Base-by-base conservation (phyloP, 2,888 invertebrate genomes). In the Coenonympha glycerion region DNA sequence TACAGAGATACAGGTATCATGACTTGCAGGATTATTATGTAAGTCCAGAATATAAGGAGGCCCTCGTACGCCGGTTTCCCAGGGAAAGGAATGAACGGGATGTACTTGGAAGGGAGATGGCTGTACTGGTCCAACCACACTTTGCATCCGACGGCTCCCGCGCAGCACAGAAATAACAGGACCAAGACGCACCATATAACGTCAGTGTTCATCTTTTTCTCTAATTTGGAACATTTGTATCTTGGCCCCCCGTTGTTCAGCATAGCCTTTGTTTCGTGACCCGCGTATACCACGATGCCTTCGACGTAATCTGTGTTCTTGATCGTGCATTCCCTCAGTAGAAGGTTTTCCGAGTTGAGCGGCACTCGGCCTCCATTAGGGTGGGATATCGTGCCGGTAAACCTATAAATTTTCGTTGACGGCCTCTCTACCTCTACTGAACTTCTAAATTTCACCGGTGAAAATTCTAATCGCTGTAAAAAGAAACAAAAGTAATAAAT, bases 231-330 rank as follows among this genome's bases (percentile, higher is more conserved):
- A 64, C 97, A 91, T 84, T 97, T 98, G 83, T 94, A 96, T 37
- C 97, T 90, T 52, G 97, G 97, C 34, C 97, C 96, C 60, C 96
- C 95, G 79, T 98, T 98, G 82, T 98, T 99, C 56, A 98, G 90
- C 96, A 98, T 96, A 13, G 98, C 96, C 85, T 99, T 99, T 11
- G 98, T 98, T 88, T 99, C 98, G 78, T 96, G 96, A 52, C 98
- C 94, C 59, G 96, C 97, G 88, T 99, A 99, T 47, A 99, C 94
- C 41, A 98, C 97, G 71, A 99, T 93, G 50, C 98, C 99, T 77
- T 98, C 98, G 31, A 98, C 91, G 76, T 91, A 98, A 79, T 98
- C 97, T 6, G 99, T 98, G 80, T 99, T 99, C 86, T 98, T 96
- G 64, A 99, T 89, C 60, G 95, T 91, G 79, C 98, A 98, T 74